Base-by-base conservation (phyloP, 2,888 invertebrate genomes). In the Rhagonycha fulva region DNA sequence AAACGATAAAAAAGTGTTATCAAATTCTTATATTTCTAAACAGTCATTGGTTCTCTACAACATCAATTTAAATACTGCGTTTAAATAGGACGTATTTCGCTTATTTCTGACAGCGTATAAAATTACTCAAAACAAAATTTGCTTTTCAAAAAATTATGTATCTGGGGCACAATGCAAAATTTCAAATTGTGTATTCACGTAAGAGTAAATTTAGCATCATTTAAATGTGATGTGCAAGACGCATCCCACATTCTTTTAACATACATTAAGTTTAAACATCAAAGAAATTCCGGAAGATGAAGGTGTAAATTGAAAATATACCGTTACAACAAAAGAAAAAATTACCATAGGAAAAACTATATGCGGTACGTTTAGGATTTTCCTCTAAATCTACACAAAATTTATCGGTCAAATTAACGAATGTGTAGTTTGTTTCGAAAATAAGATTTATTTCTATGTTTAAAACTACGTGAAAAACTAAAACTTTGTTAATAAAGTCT, bases 261-360 rank as follows among this genome's bases (percentile, higher is more conserved):
- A 71, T 70, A 74, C 71, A 76, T 71, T 71, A 70, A 71, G 67
- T 62, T 66, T 68, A 62, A 62, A 76, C 70, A 71, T 76, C 76
- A 76, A 76, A 76, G 76, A 68, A 72, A 70, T 80, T 81, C 80
- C 62, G 63, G 63, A 66, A 66, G 24, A 26, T 66, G 24, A 24
- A 66, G 63, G 63, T 66, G 26, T 24, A 66, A 26, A 66, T 26
- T 66, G 26, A 66, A 66, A 66, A 66, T 66, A 14, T 24, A 66
- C 63, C 24, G 63, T 47, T n/a, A 47, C 47, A 47, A 47, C 47
- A 47, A 47, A 47, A 47, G 47, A 47, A 47, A 47, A 47, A 47
- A 47, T 47, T 47, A 47, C 47, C 47, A 47, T 47, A 47, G 9
- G n/a, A 5, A n/a, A 47, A n/a, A 47, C 47, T 47, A 47, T 12